Percentiles rank a stretch among this genome's conserved stretches.
Evolutionary conservation across 2,113 vertebrate species (phyloP).

Genomic region (Connochaetes taurinus): DNA sequence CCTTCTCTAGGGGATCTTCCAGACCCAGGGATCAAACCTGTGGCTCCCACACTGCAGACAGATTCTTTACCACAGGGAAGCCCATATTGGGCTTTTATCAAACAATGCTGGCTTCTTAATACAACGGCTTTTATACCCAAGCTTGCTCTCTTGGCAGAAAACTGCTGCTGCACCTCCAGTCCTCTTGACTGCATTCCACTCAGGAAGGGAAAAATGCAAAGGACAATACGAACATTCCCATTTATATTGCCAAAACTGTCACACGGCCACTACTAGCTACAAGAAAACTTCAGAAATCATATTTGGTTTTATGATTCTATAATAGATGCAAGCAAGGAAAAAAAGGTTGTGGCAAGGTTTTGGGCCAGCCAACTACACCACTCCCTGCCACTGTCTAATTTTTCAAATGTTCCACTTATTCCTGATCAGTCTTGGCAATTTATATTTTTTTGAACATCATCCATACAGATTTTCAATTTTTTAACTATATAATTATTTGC

Average conservation of each 20-base stretch:
- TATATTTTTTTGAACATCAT: neutral
- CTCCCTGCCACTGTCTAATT: neutral
- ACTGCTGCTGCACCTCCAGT: neutral
- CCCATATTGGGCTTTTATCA: neutral
- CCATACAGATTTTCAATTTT: neutral
- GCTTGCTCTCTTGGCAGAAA: neutral
- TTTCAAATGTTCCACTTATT: neutral
- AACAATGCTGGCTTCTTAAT: neutral
- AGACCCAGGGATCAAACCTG: neutral
- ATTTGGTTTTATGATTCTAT: neutral
- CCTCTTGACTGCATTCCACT: neutral
- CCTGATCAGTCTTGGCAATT: neutral
- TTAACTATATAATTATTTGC: neutral
- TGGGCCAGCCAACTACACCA: neutral
- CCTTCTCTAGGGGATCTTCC: neutral
- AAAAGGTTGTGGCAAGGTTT: neutral
- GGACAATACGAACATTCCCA: neutral
- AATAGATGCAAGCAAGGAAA: neutral
- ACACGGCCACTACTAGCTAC: neutral
- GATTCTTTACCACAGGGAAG: neutral
- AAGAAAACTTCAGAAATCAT: neutral
- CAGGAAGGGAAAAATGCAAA: neutral
- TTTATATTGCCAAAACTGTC: neutral
- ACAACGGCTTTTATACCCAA: neutral
- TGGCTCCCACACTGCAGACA: neutral